phyloP scores from a whole-genome alignment of 2,113 vertebrate species.

The Cervus canadensis region DNA sequence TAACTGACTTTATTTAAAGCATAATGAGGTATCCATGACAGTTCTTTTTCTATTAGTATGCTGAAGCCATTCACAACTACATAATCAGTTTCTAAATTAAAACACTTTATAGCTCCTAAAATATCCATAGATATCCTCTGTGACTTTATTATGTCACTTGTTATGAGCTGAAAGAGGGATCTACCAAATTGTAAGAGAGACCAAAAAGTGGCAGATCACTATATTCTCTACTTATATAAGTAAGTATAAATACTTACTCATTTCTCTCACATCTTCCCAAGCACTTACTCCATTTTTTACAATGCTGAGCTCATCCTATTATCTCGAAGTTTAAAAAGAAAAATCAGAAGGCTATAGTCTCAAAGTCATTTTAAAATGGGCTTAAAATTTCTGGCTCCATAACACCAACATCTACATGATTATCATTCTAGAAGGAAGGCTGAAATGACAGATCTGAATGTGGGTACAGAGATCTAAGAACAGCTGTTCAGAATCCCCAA shows the following conservation, averaged over 20 bases:
- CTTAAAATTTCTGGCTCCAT: background rate
- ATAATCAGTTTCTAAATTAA: background rate
- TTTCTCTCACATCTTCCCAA: background rate
- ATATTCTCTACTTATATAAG: background rate
- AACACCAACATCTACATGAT: background rate
- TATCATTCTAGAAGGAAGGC: background rate
- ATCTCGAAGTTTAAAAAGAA: slow-evolving; percentile 50
- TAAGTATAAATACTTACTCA: background rate
- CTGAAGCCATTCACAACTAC: background rate
- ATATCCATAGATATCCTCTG: background rate
- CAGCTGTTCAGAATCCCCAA: background rate
- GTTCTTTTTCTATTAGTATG: background rate
- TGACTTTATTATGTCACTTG: background rate
- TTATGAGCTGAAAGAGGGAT: background rate
- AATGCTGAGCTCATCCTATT: background rate
- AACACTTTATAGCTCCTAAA: background rate
- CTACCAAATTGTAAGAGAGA: background rate
- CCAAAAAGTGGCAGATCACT: background rate
- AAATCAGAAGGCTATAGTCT: background rate
- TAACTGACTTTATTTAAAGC: background rate
- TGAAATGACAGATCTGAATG: background rate
- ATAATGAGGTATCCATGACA: background rate
- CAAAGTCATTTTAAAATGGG: background rate
- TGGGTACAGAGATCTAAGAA: background rate
- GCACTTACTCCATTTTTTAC: background rate